These are phyloP conservation scores for Ceratosolen solmsi DNA, from an alignment of 1,140 invertebrate genomes.

Conservation along the genomic window DNA sequence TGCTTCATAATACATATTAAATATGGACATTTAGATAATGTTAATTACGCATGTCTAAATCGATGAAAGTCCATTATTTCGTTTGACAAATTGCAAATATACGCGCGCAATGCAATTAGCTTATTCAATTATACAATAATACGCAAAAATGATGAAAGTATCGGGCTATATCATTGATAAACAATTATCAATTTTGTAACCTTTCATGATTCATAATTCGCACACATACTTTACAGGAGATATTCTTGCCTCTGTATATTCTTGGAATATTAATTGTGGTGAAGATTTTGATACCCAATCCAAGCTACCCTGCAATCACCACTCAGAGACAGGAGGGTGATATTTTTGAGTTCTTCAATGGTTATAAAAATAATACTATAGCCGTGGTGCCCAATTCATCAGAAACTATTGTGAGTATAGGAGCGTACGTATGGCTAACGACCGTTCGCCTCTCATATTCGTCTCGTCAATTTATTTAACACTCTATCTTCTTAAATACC, in stretches of 20 bases:
- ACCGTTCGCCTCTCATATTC: no score
- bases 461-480: neutral
- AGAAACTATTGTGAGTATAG: slow-evolving; percentile 76
- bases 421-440: neutral
- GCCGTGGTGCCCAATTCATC: slow-evolving; percentile 80
- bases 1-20: no score
- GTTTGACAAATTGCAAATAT: no score
- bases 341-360: slow-evolving; percentile 77
- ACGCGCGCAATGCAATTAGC: no score
- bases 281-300: slow-evolving; percentile 82
- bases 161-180: no score
- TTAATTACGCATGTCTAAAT: no score
- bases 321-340: slow-evolving; percentile 75
- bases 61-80: no score
- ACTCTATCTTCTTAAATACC: neutral
- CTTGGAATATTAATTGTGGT: slow-evolving; percentile 81
- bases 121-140: no score
- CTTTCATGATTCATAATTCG: no score
- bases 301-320: slow-evolving; percentile 81
- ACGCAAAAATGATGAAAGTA: no score
- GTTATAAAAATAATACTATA: slow-evolving; percentile 77
- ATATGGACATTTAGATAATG: no score
- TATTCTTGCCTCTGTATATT: slow-evolving; percentile 82
- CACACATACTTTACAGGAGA: slow-evolving; percentile 83
- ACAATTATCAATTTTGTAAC: no score